Conservation (phyloP, 2,797 vertebrate genomes). For the Poeciliopsis presidionis region DNA sequence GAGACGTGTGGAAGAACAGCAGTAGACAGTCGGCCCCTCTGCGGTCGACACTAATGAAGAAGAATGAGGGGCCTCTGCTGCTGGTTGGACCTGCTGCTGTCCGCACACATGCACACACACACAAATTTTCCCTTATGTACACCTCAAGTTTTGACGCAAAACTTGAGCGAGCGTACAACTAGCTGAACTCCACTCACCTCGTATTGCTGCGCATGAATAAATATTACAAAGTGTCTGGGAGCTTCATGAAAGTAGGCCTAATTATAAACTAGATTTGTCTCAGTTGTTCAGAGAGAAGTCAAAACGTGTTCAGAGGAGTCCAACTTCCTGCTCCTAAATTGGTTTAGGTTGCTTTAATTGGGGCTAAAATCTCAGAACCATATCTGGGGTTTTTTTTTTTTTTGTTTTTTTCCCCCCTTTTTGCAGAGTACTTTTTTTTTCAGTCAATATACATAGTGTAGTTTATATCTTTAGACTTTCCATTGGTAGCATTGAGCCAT, state of each 20-base stretch:
- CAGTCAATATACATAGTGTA: conserved; percentile 37
- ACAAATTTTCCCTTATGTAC: conserved; percentile 17
- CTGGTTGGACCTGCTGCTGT: conserved; percentile 54
- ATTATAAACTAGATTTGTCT: conserved; percentile 55
- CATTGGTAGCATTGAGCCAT: conserved; percentile 24
- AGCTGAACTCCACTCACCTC: conserved; percentile 31
- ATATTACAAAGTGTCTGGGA: conserved; percentile 42
- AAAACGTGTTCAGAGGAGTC: conserved; percentile 23
- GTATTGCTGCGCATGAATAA: conserved; percentile 38
- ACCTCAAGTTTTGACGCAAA: conserved; percentile 37
- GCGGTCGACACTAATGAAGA: conserved; percentile 75
- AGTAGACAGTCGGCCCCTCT: conserved; percentile 46
- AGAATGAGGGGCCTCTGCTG: conserved; percentile 66
- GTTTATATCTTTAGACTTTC: conserved; percentile 34
- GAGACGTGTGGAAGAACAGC: conserved; percentile 21
- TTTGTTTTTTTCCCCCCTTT: not conserved
- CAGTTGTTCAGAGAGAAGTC: conserved; percentile 34
- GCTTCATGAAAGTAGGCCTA: conserved; percentile 48
- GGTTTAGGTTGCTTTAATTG: conserved; percentile 55
- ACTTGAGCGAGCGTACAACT: conserved; percentile 29
- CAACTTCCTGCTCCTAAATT: conserved; percentile 41
- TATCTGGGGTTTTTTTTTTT: conserved; percentile 2
- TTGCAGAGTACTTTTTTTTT: conserved; percentile 43
- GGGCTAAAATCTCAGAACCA: conserved; percentile 48
- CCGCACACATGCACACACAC: conserved; percentile 24